These are phyloP conservation scores for Yponomeuta cagnagella DNA, from an alignment of 2,888 invertebrate genomes.

Conservation along the genomic window DNA sequence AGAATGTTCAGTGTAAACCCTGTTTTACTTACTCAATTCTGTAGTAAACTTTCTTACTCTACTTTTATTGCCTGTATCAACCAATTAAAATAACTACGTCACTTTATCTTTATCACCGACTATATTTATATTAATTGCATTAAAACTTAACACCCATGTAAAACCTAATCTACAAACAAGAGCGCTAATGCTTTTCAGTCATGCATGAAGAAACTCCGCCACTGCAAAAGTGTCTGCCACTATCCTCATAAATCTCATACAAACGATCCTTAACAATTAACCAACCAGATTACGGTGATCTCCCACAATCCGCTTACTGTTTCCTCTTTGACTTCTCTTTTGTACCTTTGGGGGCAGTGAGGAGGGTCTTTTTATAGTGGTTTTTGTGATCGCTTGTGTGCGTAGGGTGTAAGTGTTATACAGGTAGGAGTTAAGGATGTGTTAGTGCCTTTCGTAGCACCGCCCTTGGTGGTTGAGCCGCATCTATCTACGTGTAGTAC, in stretches of 20 bases:
- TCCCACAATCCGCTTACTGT: conserved; percentile 5
- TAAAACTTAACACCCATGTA: conserved; percentile 1
- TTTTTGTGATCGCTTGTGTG: conserved; percentile 33
- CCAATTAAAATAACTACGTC: too few species aligned
- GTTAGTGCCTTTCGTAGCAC: conserved; percentile 35
- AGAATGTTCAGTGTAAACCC: too few species aligned
- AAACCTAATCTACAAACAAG: neutral
- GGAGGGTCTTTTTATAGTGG: conserved; percentile 34
- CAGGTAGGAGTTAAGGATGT: conserved; percentile 37
- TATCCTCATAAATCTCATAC: conserved; percentile 9
- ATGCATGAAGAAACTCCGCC: neutral
- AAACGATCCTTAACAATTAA: conserved; percentile 14
- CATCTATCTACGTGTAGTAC: neutral
- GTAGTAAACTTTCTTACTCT: too few species aligned
- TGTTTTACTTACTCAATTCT: too few species aligned
- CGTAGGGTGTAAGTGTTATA: conserved; percentile 36
- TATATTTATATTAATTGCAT: neutral
- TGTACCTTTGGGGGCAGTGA: conserved; percentile 21
- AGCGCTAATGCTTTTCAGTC: neutral
- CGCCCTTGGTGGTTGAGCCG: neutral
- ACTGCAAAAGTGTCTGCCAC: conserved; percentile 4
- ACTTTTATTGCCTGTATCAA: too few species aligned
- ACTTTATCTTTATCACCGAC: neutral
- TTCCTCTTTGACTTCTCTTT: conserved; percentile 23
- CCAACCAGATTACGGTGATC: conserved; percentile 9